Conservation (phyloP, 2,888 invertebrate genomes). For the Diarsia dahlii region DNA sequence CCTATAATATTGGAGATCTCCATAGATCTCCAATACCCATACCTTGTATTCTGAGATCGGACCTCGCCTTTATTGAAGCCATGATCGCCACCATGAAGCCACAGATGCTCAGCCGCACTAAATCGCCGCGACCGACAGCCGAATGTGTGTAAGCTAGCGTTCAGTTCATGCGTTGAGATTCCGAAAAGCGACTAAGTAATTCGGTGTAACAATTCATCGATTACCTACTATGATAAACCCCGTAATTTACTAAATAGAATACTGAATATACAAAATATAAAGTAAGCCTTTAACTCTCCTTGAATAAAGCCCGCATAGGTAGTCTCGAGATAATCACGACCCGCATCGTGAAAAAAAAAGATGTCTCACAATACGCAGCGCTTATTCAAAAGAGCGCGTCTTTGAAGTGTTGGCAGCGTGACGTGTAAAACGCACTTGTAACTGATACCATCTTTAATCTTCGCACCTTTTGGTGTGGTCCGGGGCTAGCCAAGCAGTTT, state of each 20-base stretch:
- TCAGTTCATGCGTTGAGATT: neutral
- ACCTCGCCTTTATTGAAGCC: neutral
- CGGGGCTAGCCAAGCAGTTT: slow-evolving; percentile 79
- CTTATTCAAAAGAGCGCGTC: slow-evolving; percentile 74
- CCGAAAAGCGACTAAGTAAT: neutral
- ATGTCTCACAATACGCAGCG: slow-evolving; percentile 73
- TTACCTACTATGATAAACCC: neutral
- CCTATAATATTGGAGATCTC: too few species aligned
- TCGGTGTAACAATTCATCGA: neutral
- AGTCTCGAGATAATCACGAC: slow-evolving; percentile 38
- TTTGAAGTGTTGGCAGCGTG: slow-evolving; percentile 78
- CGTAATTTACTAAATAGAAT: slow-evolving; percentile 3
- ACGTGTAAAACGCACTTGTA: slow-evolving; percentile 84
- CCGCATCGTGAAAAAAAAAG: slow-evolving; percentile 67
- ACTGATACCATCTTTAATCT: slow-evolving; percentile 89
- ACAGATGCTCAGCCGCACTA: neutral
- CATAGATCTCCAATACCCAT: neutral
- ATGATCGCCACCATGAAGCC: too few species aligned
- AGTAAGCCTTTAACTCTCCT: too few species aligned
- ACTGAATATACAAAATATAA: neutral
- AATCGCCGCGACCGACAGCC: neutral
- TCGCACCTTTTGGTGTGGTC: slow-evolving; percentile 88
- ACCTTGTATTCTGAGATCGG: too few species aligned
- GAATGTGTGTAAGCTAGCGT: neutral
- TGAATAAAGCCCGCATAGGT: slow-evolving; percentile 22